Conservation (phyloP, 2,888 invertebrate species). For the Caenorhabditis sp. region DNA sequence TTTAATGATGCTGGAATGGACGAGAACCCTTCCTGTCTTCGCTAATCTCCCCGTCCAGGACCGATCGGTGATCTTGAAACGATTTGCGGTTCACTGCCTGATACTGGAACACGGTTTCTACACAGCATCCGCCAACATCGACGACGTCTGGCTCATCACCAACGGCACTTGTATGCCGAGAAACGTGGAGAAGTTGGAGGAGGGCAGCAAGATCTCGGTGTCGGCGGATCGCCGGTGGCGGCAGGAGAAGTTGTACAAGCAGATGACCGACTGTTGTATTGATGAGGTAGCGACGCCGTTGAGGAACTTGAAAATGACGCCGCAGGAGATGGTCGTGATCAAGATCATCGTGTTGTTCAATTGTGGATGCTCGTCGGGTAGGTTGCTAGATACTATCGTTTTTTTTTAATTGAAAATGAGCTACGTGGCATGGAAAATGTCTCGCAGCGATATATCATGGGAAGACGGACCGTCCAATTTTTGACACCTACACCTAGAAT, state of each 20-base stretch:
- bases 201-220: conserved; percentile 71
- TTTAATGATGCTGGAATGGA: conserved; percentile 96
- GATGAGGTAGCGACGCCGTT: conserved; percentile 81
- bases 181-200: conserved; percentile 75
- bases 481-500: too few relatives aligned
- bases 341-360: conserved; percentile 80
- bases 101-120: conserved; percentile 81
- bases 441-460: too few relatives aligned
- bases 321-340: conserved; percentile 79
- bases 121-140: conserved; percentile 74
- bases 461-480: too few relatives aligned
- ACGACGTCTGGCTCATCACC: conserved; percentile 81
- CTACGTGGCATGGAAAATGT: too few relatives aligned
- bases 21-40: conserved; percentile 96
- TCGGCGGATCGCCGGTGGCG: conserved; percentile 80
- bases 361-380: conserved; percentile 71
- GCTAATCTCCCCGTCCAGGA: conserved; percentile 93
- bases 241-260: conserved; percentile 81
- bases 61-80: conserved; percentile 87
- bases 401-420: too few relatives aligned
- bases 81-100: conserved; percentile 78
- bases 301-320: conserved; percentile 72
- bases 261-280: conserved; percentile 80
- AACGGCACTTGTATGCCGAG: conserved; percentile 82
- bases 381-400: neutral